These are phyloP conservation scores for Bombus ignitus DNA, from an alignment of 1,140 invertebrate genomes.

Conservation along the genomic window DNA sequence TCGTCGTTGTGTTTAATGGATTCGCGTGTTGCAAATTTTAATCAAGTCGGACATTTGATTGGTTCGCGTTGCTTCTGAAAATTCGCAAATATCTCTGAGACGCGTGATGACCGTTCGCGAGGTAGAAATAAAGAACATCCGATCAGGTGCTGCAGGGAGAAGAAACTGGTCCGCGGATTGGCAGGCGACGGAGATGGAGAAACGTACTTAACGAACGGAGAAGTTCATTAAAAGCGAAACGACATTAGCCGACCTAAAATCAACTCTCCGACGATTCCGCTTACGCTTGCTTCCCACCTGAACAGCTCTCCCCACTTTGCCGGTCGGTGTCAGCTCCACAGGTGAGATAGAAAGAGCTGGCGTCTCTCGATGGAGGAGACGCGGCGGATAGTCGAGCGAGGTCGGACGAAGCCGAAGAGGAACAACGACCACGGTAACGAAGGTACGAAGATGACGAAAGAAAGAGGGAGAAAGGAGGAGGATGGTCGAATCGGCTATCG, in stretches of 20 bases:
- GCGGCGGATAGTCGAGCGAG: constrained; percentile 17
- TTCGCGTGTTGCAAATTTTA: no score
- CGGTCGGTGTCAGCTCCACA: constrained; percentile 25
- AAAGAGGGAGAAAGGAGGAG: constrained; percentile 4
- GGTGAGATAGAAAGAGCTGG: constrained; percentile 56
- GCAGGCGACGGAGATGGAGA: constrained; percentile 77
- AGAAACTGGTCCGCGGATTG: constrained; percentile 42
- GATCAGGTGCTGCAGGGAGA: not conserved
- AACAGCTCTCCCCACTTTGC: not conserved
- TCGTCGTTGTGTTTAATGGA: no score
- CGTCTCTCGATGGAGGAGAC: not conserved
- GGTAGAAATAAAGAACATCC: not conserved
- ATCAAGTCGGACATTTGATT: no score
- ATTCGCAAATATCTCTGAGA: not conserved
- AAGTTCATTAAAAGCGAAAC: constrained; percentile 83
- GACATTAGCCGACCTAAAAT: constrained; percentile 82
- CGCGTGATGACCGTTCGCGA: not conserved
- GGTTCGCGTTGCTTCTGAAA: not conserved
- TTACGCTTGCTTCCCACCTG: constrained; percentile 53
- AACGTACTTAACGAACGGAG: constrained; percentile 82
- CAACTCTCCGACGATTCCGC: constrained; percentile 74
- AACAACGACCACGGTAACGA: not conserved
- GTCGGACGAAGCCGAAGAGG: constrained; percentile 1
- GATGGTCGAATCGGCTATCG: constrained; percentile 19
- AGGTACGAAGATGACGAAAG: not conserved